Percentiles rank a stretch among this genome's conserved stretches.
phyloP scores from a whole-genome alignment of 2,797 vertebrate genomes.

The Hydrocynus forskahlii region DNA sequence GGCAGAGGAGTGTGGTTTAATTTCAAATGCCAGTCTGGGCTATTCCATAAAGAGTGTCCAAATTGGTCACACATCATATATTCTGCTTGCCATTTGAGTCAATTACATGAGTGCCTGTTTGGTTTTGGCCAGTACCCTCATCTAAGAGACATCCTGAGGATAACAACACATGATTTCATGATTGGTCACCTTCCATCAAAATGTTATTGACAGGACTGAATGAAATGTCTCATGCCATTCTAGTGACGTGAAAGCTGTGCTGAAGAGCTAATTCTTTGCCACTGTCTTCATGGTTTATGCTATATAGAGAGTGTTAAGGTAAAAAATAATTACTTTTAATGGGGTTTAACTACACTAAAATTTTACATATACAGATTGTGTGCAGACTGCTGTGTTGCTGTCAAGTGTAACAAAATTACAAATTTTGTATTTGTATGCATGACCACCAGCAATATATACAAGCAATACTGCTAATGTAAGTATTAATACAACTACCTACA shows the following conservation, averaged over 20 bases:
- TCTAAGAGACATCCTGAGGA: not conserved
- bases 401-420: no score
- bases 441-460: no score
- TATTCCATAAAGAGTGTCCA: not conserved
- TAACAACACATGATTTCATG: not conserved
- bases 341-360: not conserved
- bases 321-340: not conserved
- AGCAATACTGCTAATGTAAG: no score
- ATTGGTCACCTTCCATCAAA: constrained; percentile 1
- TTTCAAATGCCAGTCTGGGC: not conserved
- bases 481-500: no score
- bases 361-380: no score
- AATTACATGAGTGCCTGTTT: not conserved
- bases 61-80: constrained; percentile 2
- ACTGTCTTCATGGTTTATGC: not conserved
- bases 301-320: not conserved
- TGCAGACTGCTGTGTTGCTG: no score
- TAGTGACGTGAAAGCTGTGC: not conserved
- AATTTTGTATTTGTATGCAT: no score
- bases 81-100: constrained; percentile 9
- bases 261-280: not conserved
- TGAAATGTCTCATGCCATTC: not conserved
- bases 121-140: constrained; percentile 4
- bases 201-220: constrained; percentile 1
- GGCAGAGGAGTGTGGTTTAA: constrained; percentile 11